Conservation (phyloP, 2,113 vertebrate species). For the Centropus bengalensis region DNA sequence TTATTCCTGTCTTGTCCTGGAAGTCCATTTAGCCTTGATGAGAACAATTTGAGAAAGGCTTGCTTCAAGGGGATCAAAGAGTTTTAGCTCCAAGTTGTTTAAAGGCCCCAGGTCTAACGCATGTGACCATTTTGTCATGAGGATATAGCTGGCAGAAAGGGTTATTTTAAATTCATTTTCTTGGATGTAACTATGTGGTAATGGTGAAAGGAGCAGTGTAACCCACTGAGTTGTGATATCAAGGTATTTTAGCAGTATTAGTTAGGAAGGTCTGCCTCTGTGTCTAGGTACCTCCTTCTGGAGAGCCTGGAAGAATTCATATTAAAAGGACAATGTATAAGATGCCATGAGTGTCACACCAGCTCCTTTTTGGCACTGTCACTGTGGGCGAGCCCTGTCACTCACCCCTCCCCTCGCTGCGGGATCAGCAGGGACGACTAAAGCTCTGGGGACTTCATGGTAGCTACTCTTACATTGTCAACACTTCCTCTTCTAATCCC, state of each 20-base stretch:
- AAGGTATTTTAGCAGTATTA: background rate
- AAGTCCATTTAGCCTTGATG: background rate
- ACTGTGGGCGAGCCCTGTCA: background rate
- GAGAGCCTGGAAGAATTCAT: background rate
- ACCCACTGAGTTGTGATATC: background rate
- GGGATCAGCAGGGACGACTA: slow-evolving; percentile 59
- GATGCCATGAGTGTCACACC: background rate
- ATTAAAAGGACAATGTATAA: background rate
- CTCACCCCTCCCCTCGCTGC: background rate
- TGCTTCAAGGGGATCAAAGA: slow-evolving; percentile 9
- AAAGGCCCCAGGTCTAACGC: background rate
- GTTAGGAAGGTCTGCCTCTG: background rate
- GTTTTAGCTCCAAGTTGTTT: background rate
- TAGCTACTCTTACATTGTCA: slow-evolving; percentile 71
- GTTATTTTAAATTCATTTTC: background rate
- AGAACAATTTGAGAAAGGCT: background rate
- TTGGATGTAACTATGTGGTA: background rate
- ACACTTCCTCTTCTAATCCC: slow-evolving; percentile 71
- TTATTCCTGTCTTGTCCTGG: background rate
- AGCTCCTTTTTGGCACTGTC: background rate
- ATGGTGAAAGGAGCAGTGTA: background rate
- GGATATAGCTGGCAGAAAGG: background rate
- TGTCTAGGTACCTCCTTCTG: background rate
- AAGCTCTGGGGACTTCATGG: slow-evolving; percentile 63
- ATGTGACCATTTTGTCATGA: background rate